Evolutionary conservation across 2,113 vertebrate genomes (phyloP), one percentile per base, ranked within the genome.

Genomic region (Athene cunicularia): DNA sequence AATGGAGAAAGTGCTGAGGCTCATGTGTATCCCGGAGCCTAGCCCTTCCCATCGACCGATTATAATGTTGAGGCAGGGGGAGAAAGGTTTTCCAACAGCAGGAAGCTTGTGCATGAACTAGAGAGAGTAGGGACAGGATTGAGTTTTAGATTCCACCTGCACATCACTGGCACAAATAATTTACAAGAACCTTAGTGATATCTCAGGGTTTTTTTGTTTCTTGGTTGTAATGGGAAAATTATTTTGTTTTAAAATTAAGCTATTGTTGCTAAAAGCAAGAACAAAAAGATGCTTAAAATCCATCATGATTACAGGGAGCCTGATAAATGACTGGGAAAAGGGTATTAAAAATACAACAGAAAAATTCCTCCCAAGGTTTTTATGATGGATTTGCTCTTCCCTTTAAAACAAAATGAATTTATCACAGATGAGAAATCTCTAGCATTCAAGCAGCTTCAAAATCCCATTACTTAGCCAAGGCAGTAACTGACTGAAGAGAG

Each of bases 331-430:
- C 23, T 79, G 43, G 41, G 3, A 62, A 89, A 89, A 81, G 33
- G 12, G 18, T 93, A 72, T 95, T 96, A 71, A 89, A 95, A 88
- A 79, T 84, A 86, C 79, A 85, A 93, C 81, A 90, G 75, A 91
- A 88, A 81, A 91, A 79, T 59, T 86, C 71, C 32, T 96, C 39
- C 19, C 8, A 32, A 95, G 85, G 43, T 90, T 93, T 95, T 86
- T 59, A 45, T 94, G 75, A 94, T 90, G 37, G 64, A 95, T 94
- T 88, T 92, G 8, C 32, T 95, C 35, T 94, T 26, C 30, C 24
- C 14, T 91, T 83, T 41, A 64, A 95, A 90, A 96, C 43, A 90
- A 97, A 95, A 88, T 91, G 86, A 90, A 94, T 95, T 95, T 47
- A 93, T 95, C 86, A 93, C 37, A 86, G 73, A 77, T 85, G 64